Evolutionary conservation across 2,888 invertebrate species (phyloP).

Genomic region (Lasioglossum vierecki): DNA sequence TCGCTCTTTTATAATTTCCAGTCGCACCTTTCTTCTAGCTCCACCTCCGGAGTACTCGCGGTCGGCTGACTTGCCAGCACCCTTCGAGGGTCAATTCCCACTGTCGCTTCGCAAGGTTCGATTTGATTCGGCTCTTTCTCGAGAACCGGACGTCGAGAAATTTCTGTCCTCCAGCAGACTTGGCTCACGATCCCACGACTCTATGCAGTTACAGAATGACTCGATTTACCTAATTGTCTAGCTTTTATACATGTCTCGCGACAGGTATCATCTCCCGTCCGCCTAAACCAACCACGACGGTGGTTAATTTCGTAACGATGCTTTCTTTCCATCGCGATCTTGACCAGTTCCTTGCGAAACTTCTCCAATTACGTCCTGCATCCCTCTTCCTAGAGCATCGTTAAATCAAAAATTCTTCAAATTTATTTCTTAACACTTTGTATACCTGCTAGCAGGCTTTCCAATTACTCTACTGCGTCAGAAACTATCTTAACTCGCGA

Average conservation of each 20-base stretch:
- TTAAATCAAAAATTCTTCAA: background rate
- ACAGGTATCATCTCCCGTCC: constrained; percentile 21
- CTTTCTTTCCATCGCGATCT: background rate
- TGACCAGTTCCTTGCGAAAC: constrained; percentile 10
- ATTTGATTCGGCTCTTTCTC: background rate
- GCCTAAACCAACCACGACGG: constrained; percentile 12
- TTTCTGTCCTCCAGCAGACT: background rate
- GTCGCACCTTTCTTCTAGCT: constrained; percentile 71
- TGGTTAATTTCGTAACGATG: constrained; percentile 50
- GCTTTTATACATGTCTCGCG: constrained; percentile 54
- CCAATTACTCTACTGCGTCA: background rate
- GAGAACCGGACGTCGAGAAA: background rate
- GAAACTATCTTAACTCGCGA: background rate
- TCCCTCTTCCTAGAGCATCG: background rate
- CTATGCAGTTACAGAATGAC: background rate
- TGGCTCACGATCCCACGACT: background rate
- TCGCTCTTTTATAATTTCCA: constrained; percentile 82
- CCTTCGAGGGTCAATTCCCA: constrained; percentile 28
- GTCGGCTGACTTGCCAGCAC: background rate
- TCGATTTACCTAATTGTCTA: constrained; percentile 17
- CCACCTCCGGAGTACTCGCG: constrained; percentile 55
- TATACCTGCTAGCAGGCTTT: background rate
- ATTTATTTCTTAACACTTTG: background rate
- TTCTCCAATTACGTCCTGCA: background rate
- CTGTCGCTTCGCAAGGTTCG: background rate